Percentiles rank a stretch among this genome's conserved stretches.
These are phyloP conservation scores for Bradypodion pumilum DNA, from an alignment of 2,797 vertebrate genomes.

Conservation along the genomic window DNA sequence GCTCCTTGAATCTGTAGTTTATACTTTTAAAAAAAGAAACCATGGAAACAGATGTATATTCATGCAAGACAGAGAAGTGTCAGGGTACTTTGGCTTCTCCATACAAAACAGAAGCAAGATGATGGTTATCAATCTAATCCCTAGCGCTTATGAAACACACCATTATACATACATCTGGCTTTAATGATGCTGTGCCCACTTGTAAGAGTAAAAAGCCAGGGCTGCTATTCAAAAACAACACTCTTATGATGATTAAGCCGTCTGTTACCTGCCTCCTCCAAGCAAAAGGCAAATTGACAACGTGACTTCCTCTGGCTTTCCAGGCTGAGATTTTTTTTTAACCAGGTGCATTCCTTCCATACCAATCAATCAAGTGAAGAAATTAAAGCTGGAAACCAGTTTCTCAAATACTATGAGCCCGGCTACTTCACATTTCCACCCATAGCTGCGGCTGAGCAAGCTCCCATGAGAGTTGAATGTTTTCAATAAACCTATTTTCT, in stretches of 20 bases:
- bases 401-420: slow-evolving; percentile 63
- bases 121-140: slow-evolving; percentile 29
- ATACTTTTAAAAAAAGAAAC: slow-evolving; percentile 2
- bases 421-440: slow-evolving; percentile 60
- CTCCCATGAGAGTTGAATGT: slow-evolving; percentile 47
- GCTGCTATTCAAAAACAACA: slow-evolving; percentile 36
- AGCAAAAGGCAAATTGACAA: slow-evolving; percentile 33
- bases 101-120: slow-evolving; percentile 10
- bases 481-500: slow-evolving; percentile 40
- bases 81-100: slow-evolving; percentile 17
- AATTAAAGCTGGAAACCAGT: slow-evolving; percentile 62
- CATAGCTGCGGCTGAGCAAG: slow-evolving; percentile 41
- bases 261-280: slow-evolving; percentile 18
- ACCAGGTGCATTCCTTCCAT: slow-evolving; percentile 78
- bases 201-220: slow-evolving; percentile 7
- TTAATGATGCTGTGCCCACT: slow-evolving; percentile 21
- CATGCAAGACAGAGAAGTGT: slow-evolving; percentile 10
- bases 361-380: slow-evolving; percentile 69
- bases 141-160: slow-evolving; percentile 17
- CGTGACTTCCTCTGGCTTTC: slow-evolving; percentile 67
- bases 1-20: neutral
- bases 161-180: slow-evolving; percentile 37
- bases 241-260: slow-evolving; percentile 32
- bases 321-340: slow-evolving; percentile 64
- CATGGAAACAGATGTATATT: slow-evolving; percentile 37